Base-by-base conservation (phyloP, 2,888 invertebrate species). In the Nemotelus pantherinus region DNA sequence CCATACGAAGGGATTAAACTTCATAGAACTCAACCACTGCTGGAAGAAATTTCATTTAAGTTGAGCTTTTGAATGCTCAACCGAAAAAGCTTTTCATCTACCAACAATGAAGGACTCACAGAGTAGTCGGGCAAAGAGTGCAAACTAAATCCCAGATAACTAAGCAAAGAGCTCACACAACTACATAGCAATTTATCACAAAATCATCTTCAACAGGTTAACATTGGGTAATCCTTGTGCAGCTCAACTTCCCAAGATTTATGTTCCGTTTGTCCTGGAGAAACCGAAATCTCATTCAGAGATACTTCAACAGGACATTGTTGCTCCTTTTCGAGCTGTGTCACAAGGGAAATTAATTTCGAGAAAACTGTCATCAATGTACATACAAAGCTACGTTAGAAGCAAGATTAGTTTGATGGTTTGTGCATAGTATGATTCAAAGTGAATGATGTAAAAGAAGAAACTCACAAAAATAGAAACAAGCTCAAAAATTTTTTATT, bases 211-310 rank as follows among this genome's bases (percentile, higher is more conserved):
- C 77, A 77, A 77, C 77, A 77, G 77, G 77, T 77, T 72, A 72
- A 77, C 72, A 72, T 70, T 64, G 77, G 72, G 72, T 77, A 77
- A 77, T 72, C 77, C 64, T 72, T 60, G 70, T 77, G 77, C 77
- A 77, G 77, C 72, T 77, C 77, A 77, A 71, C 77, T 77, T 77
- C 71, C 71, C 70, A 77, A 70, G 77, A 77, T 77, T 77, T 77
- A 77, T 77, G 77, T 72, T 72, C 64, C 64, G 63, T 77, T 68
- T 70, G 67, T 68, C 70, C 57, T 45, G 70, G 57, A 68, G 70
- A 60, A 58, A 70, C 68, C 70, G 25, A 67, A 25, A 58, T 70
- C 70, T 60, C 77, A 57, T 68, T 68, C 58, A 7, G 68, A 39
- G 9, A 68, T 44, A 39, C 50, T 50, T 60, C 44, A 70, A 60